Evolutionary conservation across 1,140 invertebrate species (phyloP).

Genomic region (Drosophila sucinea): DNA sequence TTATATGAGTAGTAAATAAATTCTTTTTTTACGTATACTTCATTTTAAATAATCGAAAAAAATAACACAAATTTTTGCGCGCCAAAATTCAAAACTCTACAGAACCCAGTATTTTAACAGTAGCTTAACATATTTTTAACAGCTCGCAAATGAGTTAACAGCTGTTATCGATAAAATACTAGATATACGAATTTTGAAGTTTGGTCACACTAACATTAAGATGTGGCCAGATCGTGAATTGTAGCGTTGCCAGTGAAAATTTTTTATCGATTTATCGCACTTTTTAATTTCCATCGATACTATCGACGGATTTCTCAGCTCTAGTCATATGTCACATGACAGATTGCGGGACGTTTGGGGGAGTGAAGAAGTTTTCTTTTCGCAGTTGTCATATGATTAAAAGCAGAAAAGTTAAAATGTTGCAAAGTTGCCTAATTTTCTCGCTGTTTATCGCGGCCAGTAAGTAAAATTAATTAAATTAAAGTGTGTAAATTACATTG

Average conservation of each 20-base stretch:
- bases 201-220: background rate
- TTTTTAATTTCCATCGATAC: too few relatives aligned
- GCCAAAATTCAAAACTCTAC: background rate
- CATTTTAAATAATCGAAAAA: background rate
- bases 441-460: conserved; percentile 76
- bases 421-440: conserved; percentile 70
- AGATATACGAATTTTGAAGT: background rate
- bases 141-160: too few relatives aligned
- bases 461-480: conserved; percentile 60
- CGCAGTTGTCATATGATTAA: conserved; percentile 82
- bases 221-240: too few relatives aligned
- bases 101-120: too few relatives aligned
- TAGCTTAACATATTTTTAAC: too few relatives aligned
- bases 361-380: conserved; percentile 62
- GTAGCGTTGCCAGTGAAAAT: too few relatives aligned
- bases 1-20: too few relatives aligned
- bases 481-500: too few relatives aligned
- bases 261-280: too few relatives aligned
- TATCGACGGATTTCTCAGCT: too few relatives aligned
- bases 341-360: conserved; percentile 54
- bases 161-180: background rate
- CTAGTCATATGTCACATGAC: conserved; percentile 53
- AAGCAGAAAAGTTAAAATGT: conserved; percentile 77
- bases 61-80: background rate
- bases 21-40: background rate